Evolutionary conservation across 1,140 invertebrate species (phyloP), one percentile per base, ranked within the genome.

Genomic region (Hestina assimilis): DNA sequence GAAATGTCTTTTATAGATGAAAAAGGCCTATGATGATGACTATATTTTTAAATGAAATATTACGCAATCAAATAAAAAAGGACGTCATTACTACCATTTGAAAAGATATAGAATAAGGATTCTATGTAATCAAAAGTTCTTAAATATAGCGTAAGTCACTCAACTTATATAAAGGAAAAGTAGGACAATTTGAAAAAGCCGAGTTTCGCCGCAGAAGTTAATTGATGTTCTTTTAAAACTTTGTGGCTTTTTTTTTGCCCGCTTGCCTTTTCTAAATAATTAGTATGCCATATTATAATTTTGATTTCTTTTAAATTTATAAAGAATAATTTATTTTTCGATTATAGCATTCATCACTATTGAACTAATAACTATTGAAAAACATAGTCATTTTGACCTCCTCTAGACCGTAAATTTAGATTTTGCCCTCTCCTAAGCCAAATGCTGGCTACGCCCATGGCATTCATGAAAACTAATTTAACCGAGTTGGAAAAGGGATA

Each of bases 151-250:
- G 20, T 50, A 35, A 26, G 8, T 17, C 12, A 33, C 5, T 40
- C 21, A 38, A 38, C 31, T 12, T 40, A 26, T 40, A 26, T 50
- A 38, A 20, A 38, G 33, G 8, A 17, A 50, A 50, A 50, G 21
- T 26, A 40, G 47, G 47, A 26, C 21, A 38, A 40, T 40, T 33
- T 50, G 47, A 21, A 9, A 23, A 50, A 26, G 31, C 12, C 33
- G 33, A 7, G 33, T 26, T 26, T 33, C 33, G 14, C 21, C 33
- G 7, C 20, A 35, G 21, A 35, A 33, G 46, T 48, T 48, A 40
- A 50, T 50, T 40, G 31, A 50, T 50, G 47, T 50, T 50, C 33
- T 40, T 50, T 50, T 50, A 38, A 38, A 40, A 26, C 20, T 40
- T 38, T 7, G 4, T 42, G 24, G 8, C 21, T 47, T 29, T 28